These are phyloP conservation scores for Oenanthe melanoleuca DNA, from an alignment of 2,113 vertebrate species.

Conservation along the genomic window DNA sequence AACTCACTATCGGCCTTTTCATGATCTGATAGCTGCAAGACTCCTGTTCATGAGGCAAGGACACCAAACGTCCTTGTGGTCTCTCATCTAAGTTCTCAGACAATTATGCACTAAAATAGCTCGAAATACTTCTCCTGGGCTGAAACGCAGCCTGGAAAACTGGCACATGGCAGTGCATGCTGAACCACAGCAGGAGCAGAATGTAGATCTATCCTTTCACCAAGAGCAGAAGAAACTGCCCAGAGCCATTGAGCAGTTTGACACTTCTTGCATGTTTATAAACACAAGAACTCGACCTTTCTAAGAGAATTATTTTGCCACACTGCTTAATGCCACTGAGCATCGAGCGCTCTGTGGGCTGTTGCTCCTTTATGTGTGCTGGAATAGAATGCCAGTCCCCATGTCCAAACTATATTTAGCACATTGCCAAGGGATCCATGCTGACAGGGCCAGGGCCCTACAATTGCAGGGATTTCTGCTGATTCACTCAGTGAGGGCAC, in stretches of 20 bases:
- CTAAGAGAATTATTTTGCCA: slow-evolving; percentile 6
- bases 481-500: not conserved
- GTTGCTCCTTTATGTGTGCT: not conserved
- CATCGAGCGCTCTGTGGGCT: not conserved
- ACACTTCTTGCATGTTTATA: slow-evolving; percentile 17
- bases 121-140: not conserved
- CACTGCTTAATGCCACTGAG: slow-evolving; percentile 46
- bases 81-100: not conserved
- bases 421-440: not conserved
- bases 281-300: slow-evolving; percentile 46
- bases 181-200: not conserved
- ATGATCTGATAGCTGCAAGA: not conserved
- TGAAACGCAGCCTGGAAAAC: not conserved
- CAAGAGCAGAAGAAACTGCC: not conserved
- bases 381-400: not conserved
- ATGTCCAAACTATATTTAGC: not conserved
- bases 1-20: not conserved
- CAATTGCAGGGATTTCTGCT: not conserved
- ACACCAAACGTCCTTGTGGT: not conserved
- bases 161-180: not conserved
- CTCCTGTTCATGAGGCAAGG: not conserved
- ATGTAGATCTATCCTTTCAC: not conserved
- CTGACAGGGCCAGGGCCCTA: not conserved
- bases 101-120: not conserved
- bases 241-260: not conserved